Evolutionary conservation across 2,888 invertebrate species (phyloP).

Genomic region (Quadroppia sp.): DNA sequence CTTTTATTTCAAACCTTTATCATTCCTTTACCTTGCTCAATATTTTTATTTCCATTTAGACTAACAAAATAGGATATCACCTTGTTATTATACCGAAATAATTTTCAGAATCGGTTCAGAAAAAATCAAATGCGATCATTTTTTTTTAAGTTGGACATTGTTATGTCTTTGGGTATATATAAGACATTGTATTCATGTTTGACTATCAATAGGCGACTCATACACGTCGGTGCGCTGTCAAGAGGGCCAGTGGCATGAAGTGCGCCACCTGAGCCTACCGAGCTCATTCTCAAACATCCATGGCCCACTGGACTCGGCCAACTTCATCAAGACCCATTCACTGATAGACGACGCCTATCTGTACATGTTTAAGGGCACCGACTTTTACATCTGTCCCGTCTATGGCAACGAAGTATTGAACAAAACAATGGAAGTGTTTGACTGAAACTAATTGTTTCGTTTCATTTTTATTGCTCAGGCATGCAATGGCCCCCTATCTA

Average conservation of each 20-base stretch:
- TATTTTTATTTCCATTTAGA: too few species aligned
- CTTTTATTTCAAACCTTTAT: background rate
- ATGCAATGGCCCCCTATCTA: conserved; percentile 34
- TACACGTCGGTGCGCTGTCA: conserved; percentile 32
- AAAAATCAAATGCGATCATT: too few species aligned
- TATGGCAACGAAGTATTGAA: conserved; percentile 35
- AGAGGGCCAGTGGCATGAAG: conserved; percentile 30
- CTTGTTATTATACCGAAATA: too few species aligned
- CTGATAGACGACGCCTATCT: conserved; percentile 16
- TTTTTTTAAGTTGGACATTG: too few species aligned
- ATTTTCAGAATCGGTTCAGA: too few species aligned
- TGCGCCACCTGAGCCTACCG: conserved; percentile 27
- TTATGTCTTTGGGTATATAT: conserved; percentile 13
- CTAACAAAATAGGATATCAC: too few species aligned
- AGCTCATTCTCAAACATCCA: conserved; percentile 12
- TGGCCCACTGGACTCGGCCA: conserved; percentile 33
- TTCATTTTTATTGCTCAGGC: conserved; percentile 29
- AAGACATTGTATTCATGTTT: conserved; percentile 37
- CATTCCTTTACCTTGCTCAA: background rate
- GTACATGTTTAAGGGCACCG: conserved; percentile 13
- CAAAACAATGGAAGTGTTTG: too few species aligned
- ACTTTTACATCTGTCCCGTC: conserved; percentile 28
- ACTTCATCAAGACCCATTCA: background rate
- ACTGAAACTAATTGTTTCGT: too few species aligned
- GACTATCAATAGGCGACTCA: conserved; percentile 23